Evolutionary conservation across 2,888 invertebrate species (phyloP), one percentile per base, ranked within the genome.

Genomic region (Caenorhabditis macrosperma): DNA sequence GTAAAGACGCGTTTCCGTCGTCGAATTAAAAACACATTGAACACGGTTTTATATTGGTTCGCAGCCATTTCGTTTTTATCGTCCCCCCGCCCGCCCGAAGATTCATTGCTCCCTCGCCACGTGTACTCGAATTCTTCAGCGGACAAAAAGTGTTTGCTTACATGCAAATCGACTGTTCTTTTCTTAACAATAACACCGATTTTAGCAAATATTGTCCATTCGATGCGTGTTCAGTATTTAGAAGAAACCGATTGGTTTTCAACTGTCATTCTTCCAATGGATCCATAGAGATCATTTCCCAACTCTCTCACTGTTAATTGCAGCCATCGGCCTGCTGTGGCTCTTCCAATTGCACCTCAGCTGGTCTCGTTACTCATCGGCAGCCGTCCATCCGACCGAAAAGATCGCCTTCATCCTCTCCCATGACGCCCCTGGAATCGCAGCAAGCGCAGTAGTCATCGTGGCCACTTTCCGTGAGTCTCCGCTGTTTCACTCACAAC

Each of bases 381-480:
- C 87, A 7, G 87, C 90, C 38, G 78, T 89, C 33, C 90, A 90
- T 78, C 89, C 89, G 9, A 82, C 85, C 7, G 90, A 90, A 75
- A 91, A 90, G 71, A 80, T 91, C 64, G 87, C 88, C 22, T 89
- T 91, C 74, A 81, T 90, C 55, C 68, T 88, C 59, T 77, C 87
- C 10, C 88, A 90, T 78, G 90, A 90, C 61, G 86, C 83, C 7
- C 87, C 89, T 10, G 85, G 85, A 48, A 66, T 85, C 20, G 82
- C 85, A 0, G 63, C 86, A 7, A 71, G 85, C 33, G 82, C 86
- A 4, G 59, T 85, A n/a, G 81, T 82, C 38, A 71, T 87, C 33
- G 74, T 83, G 4, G 12, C 81, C 38, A 80, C 82, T 35, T 85
- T 78, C 68, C 67, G 86, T 84, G 28, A 69, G 82, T 75, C 28